Conservation (phyloP, 2,888 invertebrate species). For the Ditula angustiorana region DNA sequence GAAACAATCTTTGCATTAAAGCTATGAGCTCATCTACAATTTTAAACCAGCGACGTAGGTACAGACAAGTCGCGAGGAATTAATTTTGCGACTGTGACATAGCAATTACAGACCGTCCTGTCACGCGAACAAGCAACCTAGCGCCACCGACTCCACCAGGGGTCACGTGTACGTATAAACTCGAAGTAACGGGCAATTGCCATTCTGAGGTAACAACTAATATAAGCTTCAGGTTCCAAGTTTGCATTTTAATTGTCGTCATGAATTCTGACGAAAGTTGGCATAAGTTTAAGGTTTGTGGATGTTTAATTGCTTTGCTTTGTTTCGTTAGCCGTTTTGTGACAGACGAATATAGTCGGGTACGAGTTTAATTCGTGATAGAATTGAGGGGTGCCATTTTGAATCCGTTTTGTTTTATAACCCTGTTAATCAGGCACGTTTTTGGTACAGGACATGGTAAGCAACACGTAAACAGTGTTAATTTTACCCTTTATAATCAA, state of each 20-base stretch:
- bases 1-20: no score
- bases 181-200: background rate
- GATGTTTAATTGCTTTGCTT: background rate
- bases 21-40: background rate
- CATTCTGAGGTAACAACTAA: background rate
- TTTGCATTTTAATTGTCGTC: constrained; percentile 30
- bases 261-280: constrained; percentile 18
- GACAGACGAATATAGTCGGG: background rate
- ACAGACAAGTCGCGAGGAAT: constrained; percentile 20
- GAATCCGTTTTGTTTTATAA: no score
- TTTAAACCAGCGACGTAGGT: background rate
- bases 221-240: constrained; percentile 1
- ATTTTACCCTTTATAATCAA: no score
- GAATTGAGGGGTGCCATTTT: background rate
- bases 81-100: constrained; percentile 32
- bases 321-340: background rate
- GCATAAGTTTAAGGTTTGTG: constrained; percentile 5
- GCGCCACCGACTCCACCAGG: constrained; percentile 6
- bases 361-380: background rate
- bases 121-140: constrained; percentile 4
- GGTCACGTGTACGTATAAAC: background rate
- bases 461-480: no score
- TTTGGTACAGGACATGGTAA: no score
- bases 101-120: constrained; percentile 20
- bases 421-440: no score